Conservation (phyloP, 2,113 vertebrate genomes). For the Haliaeetus leucogaster region DNA sequence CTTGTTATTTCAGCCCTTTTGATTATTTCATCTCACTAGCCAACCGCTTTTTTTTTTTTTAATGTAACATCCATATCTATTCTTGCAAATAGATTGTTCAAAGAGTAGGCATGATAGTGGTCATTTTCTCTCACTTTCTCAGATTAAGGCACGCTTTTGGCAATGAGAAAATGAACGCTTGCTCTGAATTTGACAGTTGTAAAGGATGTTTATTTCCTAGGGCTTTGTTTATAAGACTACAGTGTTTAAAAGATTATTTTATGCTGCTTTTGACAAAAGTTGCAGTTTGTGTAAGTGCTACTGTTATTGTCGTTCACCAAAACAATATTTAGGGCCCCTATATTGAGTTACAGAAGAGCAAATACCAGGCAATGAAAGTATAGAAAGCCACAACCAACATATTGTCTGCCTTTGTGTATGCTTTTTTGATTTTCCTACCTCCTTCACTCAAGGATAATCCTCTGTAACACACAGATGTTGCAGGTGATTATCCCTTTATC, state of each 20-base stretch:
- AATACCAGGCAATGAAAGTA: neutral
- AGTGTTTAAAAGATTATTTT: neutral
- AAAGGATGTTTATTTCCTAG: neutral
- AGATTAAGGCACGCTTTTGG: neutral
- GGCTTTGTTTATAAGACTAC: neutral
- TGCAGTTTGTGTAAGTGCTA: neutral
- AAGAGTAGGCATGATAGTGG: neutral
- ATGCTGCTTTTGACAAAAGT: neutral
- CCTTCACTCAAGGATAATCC: neutral
- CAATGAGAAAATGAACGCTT: conserved; percentile 25
- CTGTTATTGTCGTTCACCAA: neutral
- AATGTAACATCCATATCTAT: neutral
- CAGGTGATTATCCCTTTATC: neutral
- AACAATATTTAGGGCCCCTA: neutral
- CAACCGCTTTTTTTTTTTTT: neutral
- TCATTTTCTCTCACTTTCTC: neutral
- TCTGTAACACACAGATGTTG: neutral
- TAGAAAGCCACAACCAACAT: neutral
- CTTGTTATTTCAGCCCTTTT: conserved; percentile 2
- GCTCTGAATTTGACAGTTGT: neutral
- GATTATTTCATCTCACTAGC: neutral
- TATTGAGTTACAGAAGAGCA: conserved; percentile 31
- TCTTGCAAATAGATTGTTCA: conserved; percentile 28
- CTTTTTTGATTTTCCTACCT: neutral
- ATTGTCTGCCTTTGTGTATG: neutral